phyloP scores from a whole-genome alignment of 1,140 invertebrate species.

The Armadillidium nasatum region DNA sequence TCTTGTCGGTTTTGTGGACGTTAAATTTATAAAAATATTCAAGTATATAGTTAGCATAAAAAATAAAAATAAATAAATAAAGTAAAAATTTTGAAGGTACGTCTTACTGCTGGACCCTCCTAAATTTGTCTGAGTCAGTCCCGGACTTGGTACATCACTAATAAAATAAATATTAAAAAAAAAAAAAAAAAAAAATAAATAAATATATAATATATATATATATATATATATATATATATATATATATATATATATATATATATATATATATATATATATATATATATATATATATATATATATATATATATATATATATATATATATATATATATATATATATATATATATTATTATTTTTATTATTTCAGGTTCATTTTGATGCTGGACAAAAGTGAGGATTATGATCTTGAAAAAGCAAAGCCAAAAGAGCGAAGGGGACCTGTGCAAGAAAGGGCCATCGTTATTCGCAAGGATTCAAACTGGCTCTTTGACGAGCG shows the following conservation, averaged over 20 bases:
- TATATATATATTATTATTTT: neutral
- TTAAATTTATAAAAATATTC: too few species aligned
- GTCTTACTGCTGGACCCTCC: too few species aligned
- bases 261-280: neutral
- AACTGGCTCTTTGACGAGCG: constrained; percentile 41
- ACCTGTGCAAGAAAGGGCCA: constrained; percentile 38
- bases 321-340: neutral
- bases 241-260: constrained; percentile 13
- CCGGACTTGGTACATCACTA: too few species aligned
- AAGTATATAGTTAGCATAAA: too few species aligned
- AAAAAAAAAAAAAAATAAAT: too few species aligned
- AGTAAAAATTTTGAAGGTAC: too few species aligned
- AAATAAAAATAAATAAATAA: too few species aligned
- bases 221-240: neutral
- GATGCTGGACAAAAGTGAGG: constrained; percentile 29
- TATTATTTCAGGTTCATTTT: constrained; percentile 38
- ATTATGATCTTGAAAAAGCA: constrained; percentile 37
- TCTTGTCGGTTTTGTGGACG: too few species aligned
- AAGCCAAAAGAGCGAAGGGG: constrained; percentile 12
- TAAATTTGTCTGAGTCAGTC: too few species aligned
- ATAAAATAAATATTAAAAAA: too few species aligned
- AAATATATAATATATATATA: too few species aligned
- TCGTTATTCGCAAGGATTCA: constrained; percentile 40
- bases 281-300: too few species aligned
- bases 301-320: neutral